Evolutionary conservation across 2,797 vertebrate genomes (phyloP), one percentile per base, ranked within the genome.

Genomic region (Semaprochilodus insignis): DNA sequence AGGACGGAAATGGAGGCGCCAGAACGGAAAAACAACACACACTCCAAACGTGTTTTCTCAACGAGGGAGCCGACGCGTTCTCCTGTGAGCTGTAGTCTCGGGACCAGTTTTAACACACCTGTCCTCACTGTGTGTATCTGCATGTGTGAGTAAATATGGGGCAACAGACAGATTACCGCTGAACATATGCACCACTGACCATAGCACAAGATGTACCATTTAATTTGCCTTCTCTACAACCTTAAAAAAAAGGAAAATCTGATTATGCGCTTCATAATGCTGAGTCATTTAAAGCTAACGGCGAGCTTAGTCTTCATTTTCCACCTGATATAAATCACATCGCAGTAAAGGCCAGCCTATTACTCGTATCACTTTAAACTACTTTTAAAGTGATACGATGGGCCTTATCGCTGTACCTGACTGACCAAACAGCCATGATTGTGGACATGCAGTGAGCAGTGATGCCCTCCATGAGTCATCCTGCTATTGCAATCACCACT

Each of bases 31-130:
- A 84, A 70, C 59, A 82, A 82, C 70, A 82, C 59, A 82, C 87
- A 88, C 83, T 91, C 86, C 89, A 83, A 84, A 85, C 89, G 87
- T 88, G 89, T 88, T 90, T 90, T 85, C 87, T 83, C 85, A 77
- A 36, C 74, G 74, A 83, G 90, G 84, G 84, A 82, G 84, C 85
- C 88, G 87, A 81, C 80, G 65, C 76, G 83, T 87, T 90, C 78
- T 86, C 91, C 86, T 86, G 80, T 72, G 89, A 92, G 90, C 80
- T 79, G 69, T 78, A 40, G 80, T 77, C 72, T 77, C 69, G 65
- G 51, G 62, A 69, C 40, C 74, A 67, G 62, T 8, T 14, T 10
- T 59, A 78, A 80, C 81, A 91, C 85, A 82, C 86, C 87, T 83
- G 83, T 65, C 73, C 57, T 80, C 34, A 27, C 59, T 4, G 51